Base-by-base conservation (phyloP, 2,888 invertebrate genomes). In the Dione vanillae region DNA sequence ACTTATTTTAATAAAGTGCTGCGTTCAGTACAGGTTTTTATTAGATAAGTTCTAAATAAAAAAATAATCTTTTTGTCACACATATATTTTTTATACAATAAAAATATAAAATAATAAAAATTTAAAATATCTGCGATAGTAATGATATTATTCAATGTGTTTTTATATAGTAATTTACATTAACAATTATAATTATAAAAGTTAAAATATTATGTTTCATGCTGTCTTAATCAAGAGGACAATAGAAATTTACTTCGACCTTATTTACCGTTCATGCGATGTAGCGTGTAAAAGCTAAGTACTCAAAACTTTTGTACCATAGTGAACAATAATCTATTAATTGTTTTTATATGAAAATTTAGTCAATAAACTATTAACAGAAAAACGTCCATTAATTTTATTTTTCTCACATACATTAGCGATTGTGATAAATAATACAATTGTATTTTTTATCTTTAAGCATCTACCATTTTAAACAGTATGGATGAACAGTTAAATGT, bases 231-330 rank as follows among this genome's bases (percentile, higher is more conserved):
- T 61, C n/a, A 47, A 35, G 35, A 64, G 35, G 62, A 64, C 62
- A 49, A 64, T 64, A 47, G 62, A 47, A 35, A 64, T 64, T 64
- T 43, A 16, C 16, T 64, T 19, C 16, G 62, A 64, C 62, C 62
- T 64, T 64, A 64, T 64, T 64, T 19, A 64, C 16, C 49, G 19
- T 64, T 49, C 62, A 64, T 64, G 62, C 62, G 37, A 64, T 64
- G 37, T 64, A 12, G 62, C 62, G 62, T 64, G 62, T 47, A 37
- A 64, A 47, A 47, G 62, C 37, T 47, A 64, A 47, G 11, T 35
- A 49, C 37, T 47, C 11, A 3, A 49, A 49, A 19, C 12, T 64
- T 64, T 49, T 49, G 16, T 10, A 16, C 37, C 19, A 37, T 35
- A 19, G 5, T 35, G n/a, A 49, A 49, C 35, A 64, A 49, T 47